phyloP scores from a whole-genome alignment of 1,140 invertebrate species.

The Pogonognathellus flavescens region DNA sequence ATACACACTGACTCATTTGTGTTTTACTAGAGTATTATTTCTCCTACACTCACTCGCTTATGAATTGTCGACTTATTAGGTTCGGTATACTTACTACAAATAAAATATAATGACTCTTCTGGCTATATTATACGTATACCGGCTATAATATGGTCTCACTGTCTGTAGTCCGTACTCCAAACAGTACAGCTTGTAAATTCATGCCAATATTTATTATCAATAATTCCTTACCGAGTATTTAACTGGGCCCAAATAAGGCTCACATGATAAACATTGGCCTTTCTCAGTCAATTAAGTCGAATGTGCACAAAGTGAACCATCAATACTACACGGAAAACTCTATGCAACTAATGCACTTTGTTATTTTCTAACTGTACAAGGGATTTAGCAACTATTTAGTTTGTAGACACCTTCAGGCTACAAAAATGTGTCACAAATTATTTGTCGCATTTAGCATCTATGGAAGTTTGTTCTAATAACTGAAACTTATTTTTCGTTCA shows the following conservation, averaged over 20 bases:
- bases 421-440: too few relatives aligned
- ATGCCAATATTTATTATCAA: constrained; percentile 20
- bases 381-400: too few relatives aligned
- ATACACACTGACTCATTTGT: not conserved
- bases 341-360: not conserved
- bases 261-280: not conserved
- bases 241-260: not conserved
- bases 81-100: not conserved
- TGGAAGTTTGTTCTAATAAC: too few relatives aligned
- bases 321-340: not conserved
- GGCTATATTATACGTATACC: not conserved
- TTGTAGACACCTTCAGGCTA: too few relatives aligned
- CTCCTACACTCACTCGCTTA: not conserved
- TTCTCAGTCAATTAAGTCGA: not conserved
- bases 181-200: too few relatives aligned
- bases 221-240: constrained; percentile 35
- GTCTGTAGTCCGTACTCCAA: too few relatives aligned
- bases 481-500: too few relatives aligned
- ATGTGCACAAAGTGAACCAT: not conserved
- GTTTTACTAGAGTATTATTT: not conserved
- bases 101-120: too few relatives aligned
- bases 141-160: too few relatives aligned
- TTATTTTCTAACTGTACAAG: not conserved
- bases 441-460: too few relatives aligned
- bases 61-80: not conserved